These are phyloP conservation scores for Acyrthosiphon pisum DNA, from an alignment of 1,140 invertebrate genomes.

Conservation along the genomic window DNA sequence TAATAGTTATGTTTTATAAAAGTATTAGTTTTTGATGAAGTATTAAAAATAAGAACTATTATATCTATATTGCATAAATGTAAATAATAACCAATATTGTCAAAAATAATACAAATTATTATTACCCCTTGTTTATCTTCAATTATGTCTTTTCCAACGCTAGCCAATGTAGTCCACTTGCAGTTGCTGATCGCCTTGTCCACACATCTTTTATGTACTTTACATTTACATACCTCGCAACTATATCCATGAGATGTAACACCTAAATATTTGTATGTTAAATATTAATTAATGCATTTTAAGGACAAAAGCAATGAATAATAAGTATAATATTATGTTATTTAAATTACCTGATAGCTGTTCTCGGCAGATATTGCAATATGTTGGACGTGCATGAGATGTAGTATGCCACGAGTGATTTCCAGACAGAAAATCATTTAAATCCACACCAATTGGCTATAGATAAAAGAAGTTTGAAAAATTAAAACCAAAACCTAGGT, in stretches of 20 bases:
- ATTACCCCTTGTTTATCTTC: constrained; percentile 90
- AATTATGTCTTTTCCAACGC: constrained; percentile 90
- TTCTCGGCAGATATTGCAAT: constrained; percentile 95
- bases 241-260: constrained; percentile 93
- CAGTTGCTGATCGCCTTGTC: constrained; percentile 91
- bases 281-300: not conserved
- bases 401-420: constrained; percentile 93
- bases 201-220: constrained; percentile 93
- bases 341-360: constrained; percentile 74
- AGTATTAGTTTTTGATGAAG: too few species aligned
- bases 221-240: constrained; percentile 97
- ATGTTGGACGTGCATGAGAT: constrained; percentile 91
- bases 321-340: not conserved
- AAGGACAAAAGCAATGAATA: constrained; percentile 40
- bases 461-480: constrained; percentile 31
- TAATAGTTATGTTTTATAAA: not conserved
- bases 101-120: constrained; percentile 48
- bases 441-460: constrained; percentile 65
- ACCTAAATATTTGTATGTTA: constrained; percentile 66
- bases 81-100: not conserved
- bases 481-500: constrained; percentile 37
- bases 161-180: constrained; percentile 95
- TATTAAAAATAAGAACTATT: too few species aligned
- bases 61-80: not conserved
- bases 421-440: constrained; percentile 80